Base-by-base conservation (phyloP, 2,797 vertebrate genomes). In the Delichon dasypus region DNA sequence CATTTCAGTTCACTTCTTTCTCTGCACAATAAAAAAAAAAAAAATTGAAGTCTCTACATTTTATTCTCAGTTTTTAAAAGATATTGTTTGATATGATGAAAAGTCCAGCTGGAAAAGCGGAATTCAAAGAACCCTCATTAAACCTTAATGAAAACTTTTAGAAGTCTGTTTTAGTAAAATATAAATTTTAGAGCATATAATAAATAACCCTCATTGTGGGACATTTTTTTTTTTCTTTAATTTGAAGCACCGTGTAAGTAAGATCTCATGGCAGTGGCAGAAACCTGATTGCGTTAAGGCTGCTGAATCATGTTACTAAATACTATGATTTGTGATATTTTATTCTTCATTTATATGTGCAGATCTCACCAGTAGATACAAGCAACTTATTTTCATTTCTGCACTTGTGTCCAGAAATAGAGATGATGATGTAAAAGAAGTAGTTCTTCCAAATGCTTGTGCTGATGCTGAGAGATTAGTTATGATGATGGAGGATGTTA, bases 391-490 rank as follows among this genome's bases (percentile, higher is more conserved):
- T n/a, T 93, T 40, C 10, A 13, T 88, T 88, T 91, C 65, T 78
- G 7, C 51, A 40, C 44, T 70, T 67, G 16, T 58, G n/a, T 60
- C 38, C 45, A 53, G 66, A 75, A 92, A 71, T 8, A 78, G 40
- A 84, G 26, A 62, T 84, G 32, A 29, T 3, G 4, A 64, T 75
- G 70, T 84, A 76, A 95, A 89, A 16, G 42, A 78, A 83, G n/a
- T 77, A 57, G 26, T 62, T 89, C 66, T 89, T 92, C 82, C 67
- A 90, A 93, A 93, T 78, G 70, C 45, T 85, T 84, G 53, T 85
- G 77, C 70, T 85, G 66, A 60, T 89, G 89, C 58, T 92, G 95
- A 93, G 71, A 92, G 90, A 92, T 86, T 68, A 60, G 53, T 93
- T 84, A 55, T 36, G 68, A 84, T 92, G 92, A 81, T 81, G 76